Evolutionary conservation across 2,888 invertebrate species (phyloP), one percentile per base, ranked within the genome.

Genomic region (Schizotus pectinicornis): DNA sequence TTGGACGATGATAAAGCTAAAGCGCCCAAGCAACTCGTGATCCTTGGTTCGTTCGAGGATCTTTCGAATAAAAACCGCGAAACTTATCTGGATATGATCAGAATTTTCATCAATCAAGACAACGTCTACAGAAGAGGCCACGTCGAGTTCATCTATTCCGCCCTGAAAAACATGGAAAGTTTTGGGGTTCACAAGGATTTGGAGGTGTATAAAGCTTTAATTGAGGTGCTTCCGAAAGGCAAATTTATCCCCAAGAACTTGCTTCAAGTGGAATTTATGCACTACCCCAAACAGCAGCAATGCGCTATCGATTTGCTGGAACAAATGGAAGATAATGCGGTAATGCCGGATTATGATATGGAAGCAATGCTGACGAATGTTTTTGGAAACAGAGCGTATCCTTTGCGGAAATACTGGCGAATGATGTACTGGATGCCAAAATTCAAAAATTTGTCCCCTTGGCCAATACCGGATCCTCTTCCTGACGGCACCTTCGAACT

Each of bases 391-490:
- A 81, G 87, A 63, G 91, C 91, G 0, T 84, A 85, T 72, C 90
- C 91, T 0, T 74, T 91, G 3, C 81, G 90, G 52, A 91, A 90
- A 72, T 90, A 84, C 72, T 89, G 90, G 89, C 82, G 91, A 7
- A 90, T 92, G 89, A 86, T 90, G 86, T 92, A 92, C 71, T 92
- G 92, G 92, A 89, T 91, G 89, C 96, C 98, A 0, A 99, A 98
- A 78, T 94, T 99, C 75, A 92, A 89, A 74, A 89, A 96, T 74
- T 78, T 91, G 0, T 92, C 92, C 52, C 97, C 97, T 0, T 97
- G 93, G 91, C 86, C 86, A 3, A 77, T 92, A 50, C 95, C 94
- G 0, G 84, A 87, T 46, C 85, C 88, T 0, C 75, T 93, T n/a
- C 95, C 97, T 0, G 82, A 84, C 63, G 91, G 94, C 72, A 82